Percentiles rank a stretch among this genome's conserved stretches.
These are phyloP conservation scores for Charadrius vociferus DNA, from an alignment of 2,113 vertebrate species.

Conservation along the genomic window DNA sequence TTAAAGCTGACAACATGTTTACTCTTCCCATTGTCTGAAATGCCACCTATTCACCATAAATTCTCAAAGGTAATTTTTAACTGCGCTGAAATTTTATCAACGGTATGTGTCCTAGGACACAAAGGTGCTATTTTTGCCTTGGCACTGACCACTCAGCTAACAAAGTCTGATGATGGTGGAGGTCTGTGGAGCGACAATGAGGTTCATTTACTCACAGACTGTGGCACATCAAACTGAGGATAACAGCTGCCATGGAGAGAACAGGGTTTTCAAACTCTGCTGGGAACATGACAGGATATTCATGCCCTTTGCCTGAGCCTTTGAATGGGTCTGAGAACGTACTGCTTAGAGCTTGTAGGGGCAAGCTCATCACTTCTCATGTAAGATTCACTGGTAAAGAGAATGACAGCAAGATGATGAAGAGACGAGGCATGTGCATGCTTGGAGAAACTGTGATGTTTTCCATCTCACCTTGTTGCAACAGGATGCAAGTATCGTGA, in stretches of 20 bases:
- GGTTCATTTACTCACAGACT: neutral
- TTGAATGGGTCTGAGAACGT: neutral
- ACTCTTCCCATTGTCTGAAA: neutral
- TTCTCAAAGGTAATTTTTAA: neutral
- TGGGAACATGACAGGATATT: neutral
- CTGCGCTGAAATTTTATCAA: neutral
- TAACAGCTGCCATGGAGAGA: neutral
- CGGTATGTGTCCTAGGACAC: no score
- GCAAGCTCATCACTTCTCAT: neutral
- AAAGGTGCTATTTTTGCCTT: neutral
- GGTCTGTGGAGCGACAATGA: neutral
- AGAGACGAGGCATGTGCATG: neutral
- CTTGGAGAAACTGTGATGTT: neutral
- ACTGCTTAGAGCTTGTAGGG: neutral
- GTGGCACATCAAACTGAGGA: neutral
- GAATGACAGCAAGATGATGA: neutral
- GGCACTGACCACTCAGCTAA: neutral
- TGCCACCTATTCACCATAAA: neutral
- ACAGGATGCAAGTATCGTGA: neutral
- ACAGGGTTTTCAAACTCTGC: neutral
- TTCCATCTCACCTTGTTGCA: neutral
- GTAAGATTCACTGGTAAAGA: neutral
- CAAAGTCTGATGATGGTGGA: neutral
- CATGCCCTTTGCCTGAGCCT: neutral
- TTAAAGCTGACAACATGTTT: neutral